Percentiles rank a stretch among this genome's conserved stretches.
phyloP scores from a whole-genome alignment of 2,888 invertebrate species.

The Ceraclea dissimilis region DNA sequence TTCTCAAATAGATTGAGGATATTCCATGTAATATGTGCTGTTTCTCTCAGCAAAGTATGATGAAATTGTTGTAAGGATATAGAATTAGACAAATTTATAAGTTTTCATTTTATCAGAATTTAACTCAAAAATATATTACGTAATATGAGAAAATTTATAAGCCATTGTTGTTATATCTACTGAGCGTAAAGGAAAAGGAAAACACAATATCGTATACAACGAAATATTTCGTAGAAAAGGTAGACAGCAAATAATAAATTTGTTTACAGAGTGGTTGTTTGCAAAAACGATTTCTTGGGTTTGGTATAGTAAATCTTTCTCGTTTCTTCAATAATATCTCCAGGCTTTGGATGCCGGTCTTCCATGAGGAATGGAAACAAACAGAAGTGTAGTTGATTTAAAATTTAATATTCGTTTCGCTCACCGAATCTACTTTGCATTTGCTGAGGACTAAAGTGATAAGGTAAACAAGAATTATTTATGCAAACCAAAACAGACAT shows the following conservation, averaged over 20 bases:
- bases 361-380: background rate
- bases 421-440: slow-evolving; percentile 7
- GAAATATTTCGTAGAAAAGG: too few relatives aligned
- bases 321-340: background rate
- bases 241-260: background rate
- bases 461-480: slow-evolving; percentile 10
- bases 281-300: background rate
- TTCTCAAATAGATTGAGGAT: too few relatives aligned
- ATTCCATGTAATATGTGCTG: too few relatives aligned
- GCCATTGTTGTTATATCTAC: too few relatives aligned
- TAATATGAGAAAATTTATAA: too few relatives aligned
- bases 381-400: slow-evolving; percentile 1
- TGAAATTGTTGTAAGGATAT: too few relatives aligned
- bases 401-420: slow-evolving; percentile 13
- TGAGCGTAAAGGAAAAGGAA: too few relatives aligned
- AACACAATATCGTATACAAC: too few relatives aligned
- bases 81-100: too few relatives aligned
- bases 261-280: background rate
- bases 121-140: too few relatives aligned
- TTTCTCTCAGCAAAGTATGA: too few relatives aligned
- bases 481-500: slow-evolving; percentile 1
- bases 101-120: too few relatives aligned
- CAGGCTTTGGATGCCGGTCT: background rate
- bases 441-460: slow-evolving; percentile 11
- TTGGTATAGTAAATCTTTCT: background rate